Base-by-base conservation (phyloP, 2,113 vertebrate genomes). In the Poecile atricapillus region DNA sequence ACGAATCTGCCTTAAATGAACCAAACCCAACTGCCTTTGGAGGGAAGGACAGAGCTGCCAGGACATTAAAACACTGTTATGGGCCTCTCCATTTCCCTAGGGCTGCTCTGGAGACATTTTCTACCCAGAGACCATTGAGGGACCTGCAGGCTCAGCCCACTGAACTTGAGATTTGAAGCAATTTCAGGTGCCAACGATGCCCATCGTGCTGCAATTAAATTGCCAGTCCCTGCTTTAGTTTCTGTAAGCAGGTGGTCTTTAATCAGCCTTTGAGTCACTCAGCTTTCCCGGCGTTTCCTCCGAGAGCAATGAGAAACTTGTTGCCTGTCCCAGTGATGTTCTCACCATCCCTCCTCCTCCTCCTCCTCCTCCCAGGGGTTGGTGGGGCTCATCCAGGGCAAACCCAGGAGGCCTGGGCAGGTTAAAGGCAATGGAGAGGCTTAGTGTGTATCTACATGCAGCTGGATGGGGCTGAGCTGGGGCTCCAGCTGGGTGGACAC, bases 141-240 rank as follows among this genome's bases (percentile, higher is more conserved):
- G 91, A 53, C 43, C 41, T 87, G 60, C 58, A 89, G 68, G 73
- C 52, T 82, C 64, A 86, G 94, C 74, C 92, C 93, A 71, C 78
- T 0, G 2, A 89, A 90, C 55, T 64, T 49, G 67, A 58, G 69
- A 89, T 80, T 15, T 68, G 78, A 96, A 56, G 87, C 71, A 93
- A 95, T 95, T 94, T 96, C 96, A 96, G 5, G 2, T 96, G 91
- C 90, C 89, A 94, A 39, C 17, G 62, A 84, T 90, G 93, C 95
- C 91, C 92, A 68, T 88, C 12, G 0, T 63, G 33, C 68, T 55
- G 64, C 88, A 93, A 95, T 96, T 95, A 93, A 96, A 97, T 68
- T 86, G 89, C 90, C 83, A 86, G 87, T 47, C 88, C 64, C 73
- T 60, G 50, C 50, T 89, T 74, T 79, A 5, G 3, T 77, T 76